Conservation (phyloP, 2,797 vertebrate genomes). For the Hipposideros larvatus region DNA sequence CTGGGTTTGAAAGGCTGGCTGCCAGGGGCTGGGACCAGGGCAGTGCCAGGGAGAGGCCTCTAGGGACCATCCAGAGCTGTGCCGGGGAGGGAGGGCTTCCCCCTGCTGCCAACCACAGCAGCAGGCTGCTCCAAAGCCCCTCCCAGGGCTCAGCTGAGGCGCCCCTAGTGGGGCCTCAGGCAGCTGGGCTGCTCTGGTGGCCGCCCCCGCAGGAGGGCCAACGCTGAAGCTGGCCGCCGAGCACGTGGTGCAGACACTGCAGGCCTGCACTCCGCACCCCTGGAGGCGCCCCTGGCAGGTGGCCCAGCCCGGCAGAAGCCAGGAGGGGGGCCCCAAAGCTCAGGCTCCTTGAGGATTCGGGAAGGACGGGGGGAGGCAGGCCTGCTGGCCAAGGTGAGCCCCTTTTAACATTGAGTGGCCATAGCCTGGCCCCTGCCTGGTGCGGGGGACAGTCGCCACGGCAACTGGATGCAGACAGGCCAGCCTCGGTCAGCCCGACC, state of each 20-base stretch:
- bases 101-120: background rate
- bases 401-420: background rate
- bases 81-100: background rate
- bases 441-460: too few relatives aligned
- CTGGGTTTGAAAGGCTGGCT: background rate
- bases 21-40: background rate
- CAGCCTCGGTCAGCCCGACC: too few relatives aligned
- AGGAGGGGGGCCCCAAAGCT: constrained; percentile 28
- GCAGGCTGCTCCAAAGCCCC: background rate
- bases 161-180: constrained; percentile 59
- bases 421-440: background rate
- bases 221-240: constrained; percentile 67
- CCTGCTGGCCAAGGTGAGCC: background rate
- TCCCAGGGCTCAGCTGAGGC: background rate
- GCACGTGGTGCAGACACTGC: constrained; percentile 84
- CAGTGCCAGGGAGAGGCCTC: background rate
- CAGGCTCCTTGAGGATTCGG: constrained; percentile 62
- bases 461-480: background rate
- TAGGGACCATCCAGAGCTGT: background rate
- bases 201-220: constrained; percentile 73
- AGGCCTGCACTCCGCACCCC: constrained; percentile 75
- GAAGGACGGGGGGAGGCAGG: background rate
- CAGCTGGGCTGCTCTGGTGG: constrained; percentile 57
- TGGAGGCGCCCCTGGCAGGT: constrained; percentile 69
- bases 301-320: constrained; percentile 70